Conservation (phyloP, 2,888 invertebrate species). For the Agrochola litura region DNA sequence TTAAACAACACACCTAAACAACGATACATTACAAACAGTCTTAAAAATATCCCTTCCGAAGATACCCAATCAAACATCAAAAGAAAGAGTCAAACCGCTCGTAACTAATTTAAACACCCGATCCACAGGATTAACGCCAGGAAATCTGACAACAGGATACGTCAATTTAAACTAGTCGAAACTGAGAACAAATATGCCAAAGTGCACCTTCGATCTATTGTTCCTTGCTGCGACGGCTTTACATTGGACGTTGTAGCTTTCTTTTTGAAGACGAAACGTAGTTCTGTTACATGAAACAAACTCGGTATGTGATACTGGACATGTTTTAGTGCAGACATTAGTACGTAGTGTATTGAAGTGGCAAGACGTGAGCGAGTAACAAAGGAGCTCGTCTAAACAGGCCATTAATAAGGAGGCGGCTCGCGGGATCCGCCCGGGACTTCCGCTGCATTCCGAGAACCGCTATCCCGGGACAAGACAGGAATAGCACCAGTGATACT, state of each 20-base stretch:
- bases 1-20: conserved; percentile 60
- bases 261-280: conserved; percentile 60
- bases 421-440: conserved; percentile 84
- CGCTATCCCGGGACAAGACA: conserved; percentile 85
- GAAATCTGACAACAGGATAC: conserved; percentile 88
- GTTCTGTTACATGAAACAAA: conserved; percentile 58
- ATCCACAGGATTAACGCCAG: conserved; percentile 84
- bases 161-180: conserved; percentile 88
- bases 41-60: conserved; percentile 72
- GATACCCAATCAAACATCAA: conserved; percentile 81
- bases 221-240: conserved; percentile 65
- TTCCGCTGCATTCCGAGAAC: conserved; percentile 89
- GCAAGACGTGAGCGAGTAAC: conserved; percentile 88
- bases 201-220: conserved; percentile 76
- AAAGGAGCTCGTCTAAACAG: conserved; percentile 89
- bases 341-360: conserved; percentile 77
- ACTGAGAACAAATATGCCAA: conserved; percentile 79
- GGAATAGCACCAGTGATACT: conserved; percentile 84
- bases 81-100: conserved; percentile 73
- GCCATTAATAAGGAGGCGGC: conserved; percentile 90
- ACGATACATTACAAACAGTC: conserved; percentile 43
- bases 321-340: conserved; percentile 64
- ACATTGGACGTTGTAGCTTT: conserved; percentile 68
- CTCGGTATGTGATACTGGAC: conserved; percentile 62
- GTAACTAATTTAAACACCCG: conserved; percentile 83